phyloP scores from a whole-genome alignment of 1,140 invertebrate species.

The Oncopodura yosiiana region DNA sequence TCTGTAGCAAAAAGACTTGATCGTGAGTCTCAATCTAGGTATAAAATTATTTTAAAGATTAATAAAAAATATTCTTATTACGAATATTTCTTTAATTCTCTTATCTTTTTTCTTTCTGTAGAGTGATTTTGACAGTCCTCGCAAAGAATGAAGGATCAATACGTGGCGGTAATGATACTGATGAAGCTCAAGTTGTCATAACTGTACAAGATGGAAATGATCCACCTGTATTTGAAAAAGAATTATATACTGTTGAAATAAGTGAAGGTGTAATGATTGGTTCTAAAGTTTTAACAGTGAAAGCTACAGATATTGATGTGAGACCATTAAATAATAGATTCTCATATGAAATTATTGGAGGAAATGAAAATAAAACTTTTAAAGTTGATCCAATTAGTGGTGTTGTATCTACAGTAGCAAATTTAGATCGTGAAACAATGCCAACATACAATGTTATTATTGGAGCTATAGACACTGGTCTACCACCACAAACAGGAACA shows the following conservation, averaged over 20 bases:
- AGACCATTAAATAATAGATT: slow-evolving; percentile 84
- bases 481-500: slow-evolving; percentile 77
- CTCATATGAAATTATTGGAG: slow-evolving; percentile 76
- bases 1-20: slow-evolving; percentile 71
- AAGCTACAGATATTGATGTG: slow-evolving; percentile 83
- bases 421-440: slow-evolving; percentile 71
- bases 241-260: slow-evolving; percentile 61
- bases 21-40: slow-evolving; percentile 79
- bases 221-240: slow-evolving; percentile 77
- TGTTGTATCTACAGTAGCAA: slow-evolving; percentile 61
- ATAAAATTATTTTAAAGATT: too few species aligned
- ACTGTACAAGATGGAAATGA: slow-evolving; percentile 91
- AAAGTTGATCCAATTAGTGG: slow-evolving; percentile 79
- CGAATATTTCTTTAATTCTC: too few species aligned
- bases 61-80: too few species aligned
- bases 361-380: slow-evolving; percentile 71
- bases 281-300: slow-evolving; percentile 63
- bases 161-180: slow-evolving; percentile 78
- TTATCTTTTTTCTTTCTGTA: too few species aligned
- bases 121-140: slow-evolving; percentile 79
- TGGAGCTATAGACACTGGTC: slow-evolving; percentile 78
- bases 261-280: slow-evolving; percentile 65
- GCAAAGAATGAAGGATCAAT: slow-evolving; percentile 91
- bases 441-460: slow-evolving; percentile 68
- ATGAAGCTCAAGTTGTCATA: slow-evolving; percentile 85